Percentiles rank a stretch among this genome's conserved stretches.
phyloP scores from a whole-genome alignment of 2,888 invertebrate species.

The Opisthograptis luteolata region DNA sequence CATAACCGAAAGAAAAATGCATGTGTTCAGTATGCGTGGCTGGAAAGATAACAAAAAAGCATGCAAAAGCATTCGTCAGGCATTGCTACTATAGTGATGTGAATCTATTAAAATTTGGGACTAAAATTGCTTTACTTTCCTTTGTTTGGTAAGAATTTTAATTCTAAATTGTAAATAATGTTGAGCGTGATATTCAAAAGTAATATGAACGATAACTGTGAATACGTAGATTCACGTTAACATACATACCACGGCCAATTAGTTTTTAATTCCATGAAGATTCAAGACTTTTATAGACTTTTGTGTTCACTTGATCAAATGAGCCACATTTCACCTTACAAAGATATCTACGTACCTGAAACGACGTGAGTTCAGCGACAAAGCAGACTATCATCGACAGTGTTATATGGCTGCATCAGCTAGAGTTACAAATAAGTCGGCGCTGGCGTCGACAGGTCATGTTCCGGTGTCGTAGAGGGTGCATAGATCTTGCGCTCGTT shows the following conservation, averaged over 20 bases:
- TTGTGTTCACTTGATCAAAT: too few species aligned
- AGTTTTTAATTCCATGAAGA: too few species aligned
- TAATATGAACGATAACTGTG: too few species aligned
- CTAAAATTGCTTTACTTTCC: too few species aligned
- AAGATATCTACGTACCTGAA: conserved; percentile 69
- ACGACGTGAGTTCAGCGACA: conserved; percentile 80
- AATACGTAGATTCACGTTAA: too few species aligned
- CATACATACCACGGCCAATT: too few species aligned
- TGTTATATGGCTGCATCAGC: conserved; percentile 75
- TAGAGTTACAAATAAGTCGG: conserved; percentile 71
- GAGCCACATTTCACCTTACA: background rate
- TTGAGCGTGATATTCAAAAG: too few species aligned
- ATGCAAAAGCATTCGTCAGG: conserved; percentile 14
- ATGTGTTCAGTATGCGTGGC: conserved; percentile 1
- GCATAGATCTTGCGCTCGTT: conserved; percentile 58
- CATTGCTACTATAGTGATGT: too few species aligned
- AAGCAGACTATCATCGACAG: conserved; percentile 84
- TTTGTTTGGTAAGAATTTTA: background rate
- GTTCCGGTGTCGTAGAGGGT: conserved; percentile 54
- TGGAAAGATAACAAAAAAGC: conserved; percentile 4
- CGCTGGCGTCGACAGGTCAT: conserved; percentile 76
- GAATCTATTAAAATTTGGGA: background rate
- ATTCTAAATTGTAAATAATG: too few species aligned
- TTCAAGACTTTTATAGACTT: too few species aligned
- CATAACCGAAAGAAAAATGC: conserved; percentile 9